A percentile compares a stretch with the other conserved stretches of the same genome.
These are phyloP conservation scores for Bimastos eiseni DNA, from an alignment of 2,888 invertebrate species.

Conservation along the genomic window DNA sequence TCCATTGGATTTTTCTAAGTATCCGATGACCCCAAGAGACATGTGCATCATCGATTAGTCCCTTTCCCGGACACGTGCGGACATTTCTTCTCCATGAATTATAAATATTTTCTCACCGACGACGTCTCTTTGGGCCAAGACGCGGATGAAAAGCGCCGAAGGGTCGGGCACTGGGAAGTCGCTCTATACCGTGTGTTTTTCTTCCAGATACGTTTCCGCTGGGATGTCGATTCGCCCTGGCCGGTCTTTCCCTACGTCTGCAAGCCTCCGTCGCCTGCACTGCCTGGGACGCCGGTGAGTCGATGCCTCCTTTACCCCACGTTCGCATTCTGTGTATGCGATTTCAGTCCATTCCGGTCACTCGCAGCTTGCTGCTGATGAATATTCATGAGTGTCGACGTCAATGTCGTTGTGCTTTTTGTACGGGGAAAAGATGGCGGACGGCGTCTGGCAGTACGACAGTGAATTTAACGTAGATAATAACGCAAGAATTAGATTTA, in stretches of 20 bases:
- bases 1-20: background rate
- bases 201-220: constrained; percentile 55
- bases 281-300: constrained; percentile 40
- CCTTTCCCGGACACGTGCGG: background rate
- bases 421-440: no score
- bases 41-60: background rate
- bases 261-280: constrained; percentile 48
- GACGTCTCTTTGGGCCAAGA: background rate
- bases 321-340: no score
- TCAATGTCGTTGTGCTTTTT: no score
- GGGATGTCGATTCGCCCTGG: constrained; percentile 50
- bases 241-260: constrained; percentile 49
- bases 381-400: no score
- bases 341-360: no score
- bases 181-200: background rate
- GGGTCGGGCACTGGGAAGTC: background rate
- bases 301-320: background rate
- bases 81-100: background rate
- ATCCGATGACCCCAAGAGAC: background rate
- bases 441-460: no score
- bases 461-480: no score
- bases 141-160: background rate
- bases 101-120: background rate
- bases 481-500: no score
- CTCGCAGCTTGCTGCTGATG: no score